Percentiles rank a stretch among this genome's conserved stretches.
phyloP scores from a whole-genome alignment of 2,888 invertebrate species.

The Agelastica alni region DNA sequence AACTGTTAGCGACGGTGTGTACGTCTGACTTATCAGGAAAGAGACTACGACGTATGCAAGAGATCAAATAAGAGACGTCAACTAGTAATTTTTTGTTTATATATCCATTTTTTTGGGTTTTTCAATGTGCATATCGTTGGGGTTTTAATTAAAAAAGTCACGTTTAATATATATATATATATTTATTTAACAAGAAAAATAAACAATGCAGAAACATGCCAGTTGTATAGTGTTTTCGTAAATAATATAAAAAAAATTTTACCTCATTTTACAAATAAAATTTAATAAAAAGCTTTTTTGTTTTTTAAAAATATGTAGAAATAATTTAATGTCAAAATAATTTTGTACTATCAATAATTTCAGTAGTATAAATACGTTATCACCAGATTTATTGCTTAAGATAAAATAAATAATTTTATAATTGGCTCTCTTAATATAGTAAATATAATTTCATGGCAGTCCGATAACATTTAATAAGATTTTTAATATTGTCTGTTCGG shows the following conservation, averaged over 20 bases:
- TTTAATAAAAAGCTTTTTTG: neutral
- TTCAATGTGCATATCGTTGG: too few species aligned
- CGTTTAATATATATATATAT: neutral
- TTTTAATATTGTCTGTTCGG: neutral
- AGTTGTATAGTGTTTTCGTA: constrained; percentile 2
- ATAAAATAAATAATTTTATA: neutral
- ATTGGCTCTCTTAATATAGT: neutral
- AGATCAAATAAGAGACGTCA: too few species aligned
- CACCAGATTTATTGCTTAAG: neutral
- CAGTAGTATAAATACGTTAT: too few species aligned
- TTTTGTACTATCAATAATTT: constrained; percentile 3
- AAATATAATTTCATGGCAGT: neutral
- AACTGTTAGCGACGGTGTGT: too few species aligned
- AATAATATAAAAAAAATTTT: constrained; percentile 14
- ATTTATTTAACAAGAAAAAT: constrained; percentile 16
- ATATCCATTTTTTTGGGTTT: neutral
- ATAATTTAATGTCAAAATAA: neutral
- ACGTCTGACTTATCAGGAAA: too few species aligned
- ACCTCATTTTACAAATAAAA: constrained; percentile 1
- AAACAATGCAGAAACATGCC: constrained; percentile 8
- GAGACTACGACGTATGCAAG: too few species aligned
- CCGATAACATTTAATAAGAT: too few species aligned
- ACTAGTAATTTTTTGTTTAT: too few species aligned
- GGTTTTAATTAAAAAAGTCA: neutral
- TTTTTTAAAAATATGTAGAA: neutral